Evolutionary conservation across 2,113 vertebrate genomes (phyloP).

Genomic region (Suricata suricatta): DNA sequence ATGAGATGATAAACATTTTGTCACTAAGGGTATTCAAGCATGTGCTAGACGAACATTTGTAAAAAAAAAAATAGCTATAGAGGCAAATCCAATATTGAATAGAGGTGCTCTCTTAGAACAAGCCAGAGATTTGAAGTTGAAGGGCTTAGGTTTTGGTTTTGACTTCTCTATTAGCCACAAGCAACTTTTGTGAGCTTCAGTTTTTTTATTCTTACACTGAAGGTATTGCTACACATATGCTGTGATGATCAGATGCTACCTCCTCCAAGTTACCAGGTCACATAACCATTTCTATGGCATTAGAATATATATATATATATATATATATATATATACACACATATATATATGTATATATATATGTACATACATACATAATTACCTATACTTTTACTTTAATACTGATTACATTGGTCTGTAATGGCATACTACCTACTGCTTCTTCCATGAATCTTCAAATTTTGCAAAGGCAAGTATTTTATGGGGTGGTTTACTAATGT

Average conservation of each 20-base stretch:
- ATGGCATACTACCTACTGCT: background rate
- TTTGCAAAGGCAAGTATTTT: slow-evolving; percentile 4
- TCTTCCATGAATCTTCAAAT: background rate
- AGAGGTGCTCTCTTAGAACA: background rate
- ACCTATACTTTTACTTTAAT: slow-evolving; percentile 25
- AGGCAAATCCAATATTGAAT: background rate
- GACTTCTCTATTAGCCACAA: background rate
- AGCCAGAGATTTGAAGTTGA: background rate
- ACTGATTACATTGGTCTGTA: background rate
- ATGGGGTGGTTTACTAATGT: background rate
- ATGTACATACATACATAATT: background rate
- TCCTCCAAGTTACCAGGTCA: background rate
- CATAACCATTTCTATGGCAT: background rate
- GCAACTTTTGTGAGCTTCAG: background rate
- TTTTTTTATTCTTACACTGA: background rate
- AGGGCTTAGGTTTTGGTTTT: background rate
- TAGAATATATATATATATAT: too few species aligned
- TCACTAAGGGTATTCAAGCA: background rate
- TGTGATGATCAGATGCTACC: background rate
- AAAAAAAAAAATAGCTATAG: background rate
- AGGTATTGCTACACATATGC: background rate
- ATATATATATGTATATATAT: too few species aligned
- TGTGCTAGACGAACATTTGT: background rate
- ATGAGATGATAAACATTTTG: background rate
- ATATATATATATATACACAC: too few species aligned